Evolutionary conservation across 2,888 invertebrate genomes (phyloP), one percentile per base, ranked within the genome.

Genomic region (Hecatera dysodea): DNA sequence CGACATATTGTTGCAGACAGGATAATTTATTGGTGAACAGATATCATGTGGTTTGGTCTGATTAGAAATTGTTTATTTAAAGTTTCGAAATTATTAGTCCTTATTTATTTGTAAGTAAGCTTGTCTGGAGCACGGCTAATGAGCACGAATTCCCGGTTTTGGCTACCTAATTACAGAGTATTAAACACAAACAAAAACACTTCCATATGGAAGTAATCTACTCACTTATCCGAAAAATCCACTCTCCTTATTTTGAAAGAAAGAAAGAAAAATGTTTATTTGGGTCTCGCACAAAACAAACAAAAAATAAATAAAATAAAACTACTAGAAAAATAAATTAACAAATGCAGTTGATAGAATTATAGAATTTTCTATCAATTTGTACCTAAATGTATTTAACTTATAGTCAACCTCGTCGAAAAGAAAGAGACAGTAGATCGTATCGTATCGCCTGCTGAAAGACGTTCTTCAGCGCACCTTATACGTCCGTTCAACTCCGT

Each of bases 1-100:
- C 50, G n/a, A 24, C 29, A 60, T 44, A 57, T 62, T 67, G 48
- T 42, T 8, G 63, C 52, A 55, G 62, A 67, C 56, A 48, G 33
- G 64, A 27, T 24, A 66, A 70, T 71, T 68, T 67, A 68, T 22
- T 29, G 48, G 9, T 39, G 19, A 33, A 55, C 60, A 55, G 5
- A 48, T 42, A 44, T 50, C 46, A 22, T 29, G 48, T 29, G 19
- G 33, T 27, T 46, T 29, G 46, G 33, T 46, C 22, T 57, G 22
- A 48, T 57, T 71, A 52, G 46, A 59, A 33, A 62, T 42, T 15
- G 27, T 19, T 8, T 48, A 19, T 15, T 11, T 62, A 46, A 53
- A 22, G 50, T 72, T 53, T 27, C 22, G n/a, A 68, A 2, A 19
- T 17, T 52, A 22, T 44, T 42, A 24, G 15, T 8, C 39, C 24